These are phyloP conservation scores for Hermatobates lingyangjiaoensis DNA, from an alignment of 1,140 invertebrate species.

Conservation along the genomic window DNA sequence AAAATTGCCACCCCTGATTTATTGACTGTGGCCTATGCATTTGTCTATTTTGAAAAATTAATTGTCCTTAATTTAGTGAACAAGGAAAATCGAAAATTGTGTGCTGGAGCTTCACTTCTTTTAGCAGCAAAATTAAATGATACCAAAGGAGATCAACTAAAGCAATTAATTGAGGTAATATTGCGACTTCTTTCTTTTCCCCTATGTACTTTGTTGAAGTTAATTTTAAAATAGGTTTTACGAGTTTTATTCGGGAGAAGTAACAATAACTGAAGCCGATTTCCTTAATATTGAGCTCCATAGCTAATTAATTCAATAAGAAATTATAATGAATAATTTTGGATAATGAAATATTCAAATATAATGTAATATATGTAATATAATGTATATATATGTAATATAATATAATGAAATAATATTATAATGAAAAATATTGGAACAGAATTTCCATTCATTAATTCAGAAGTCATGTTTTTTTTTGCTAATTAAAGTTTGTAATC, in stretches of 20 bases:
- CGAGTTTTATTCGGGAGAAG: neutral
- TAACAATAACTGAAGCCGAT: neutral
- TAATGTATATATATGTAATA: no score
- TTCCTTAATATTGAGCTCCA: neutral
- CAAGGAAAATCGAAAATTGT: constrained; percentile 86
- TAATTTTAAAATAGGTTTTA: neutral
- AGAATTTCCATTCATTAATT: no score
- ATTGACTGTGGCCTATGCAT: constrained; percentile 82
- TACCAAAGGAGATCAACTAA: constrained; percentile 73
- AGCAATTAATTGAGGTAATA: constrained; percentile 66
- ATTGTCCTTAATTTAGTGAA: constrained; percentile 82
- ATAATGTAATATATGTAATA: no score
- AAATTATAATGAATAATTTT: no score
- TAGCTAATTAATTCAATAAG: no score
- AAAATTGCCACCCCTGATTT: constrained; percentile 76
- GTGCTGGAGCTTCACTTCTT: constrained; percentile 82
- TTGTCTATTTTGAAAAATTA: constrained; percentile 94
- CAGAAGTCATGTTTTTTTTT: no score
- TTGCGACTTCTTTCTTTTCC: constrained; percentile 9
- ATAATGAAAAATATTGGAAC: no score
- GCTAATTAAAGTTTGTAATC: no score
- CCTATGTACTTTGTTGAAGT: neutral
- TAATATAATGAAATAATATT: no score
- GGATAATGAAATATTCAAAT: no score
- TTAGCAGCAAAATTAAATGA: constrained; percentile 93